A percentile compares a stretch with the other conserved stretches of the same genome.
Evolutionary conservation across 1,140 invertebrate genomes (phyloP).

Genomic region (Carcinoscorpius rotundicauda): DNA sequence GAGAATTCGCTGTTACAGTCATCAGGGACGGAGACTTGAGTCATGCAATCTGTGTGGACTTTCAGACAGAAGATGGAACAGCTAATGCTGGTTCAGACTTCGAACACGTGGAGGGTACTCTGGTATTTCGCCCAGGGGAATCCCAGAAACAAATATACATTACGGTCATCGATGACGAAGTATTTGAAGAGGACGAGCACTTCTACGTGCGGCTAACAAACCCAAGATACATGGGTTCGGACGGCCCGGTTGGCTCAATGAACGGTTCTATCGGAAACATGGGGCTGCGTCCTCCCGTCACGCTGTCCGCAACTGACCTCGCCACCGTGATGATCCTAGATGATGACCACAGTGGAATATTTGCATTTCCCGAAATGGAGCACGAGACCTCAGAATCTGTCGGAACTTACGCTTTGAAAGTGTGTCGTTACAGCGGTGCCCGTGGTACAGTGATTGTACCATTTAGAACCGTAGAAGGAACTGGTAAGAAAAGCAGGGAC

Average conservation of each 20-base stretch:
- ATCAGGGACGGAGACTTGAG: conserved; percentile 66
- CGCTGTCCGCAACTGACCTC: conserved; percentile 60
- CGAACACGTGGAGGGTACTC: conserved; percentile 65
- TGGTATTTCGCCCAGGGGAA: conserved; percentile 80
- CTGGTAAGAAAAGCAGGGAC: conserved; percentile 77
- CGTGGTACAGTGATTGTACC: conserved; percentile 77
- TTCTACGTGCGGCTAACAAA: conserved; percentile 58
- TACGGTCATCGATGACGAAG: conserved; percentile 94
- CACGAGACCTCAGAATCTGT: conserved; percentile 81
- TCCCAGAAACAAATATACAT: conserved; percentile 82
- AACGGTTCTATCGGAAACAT: conserved; percentile 7
- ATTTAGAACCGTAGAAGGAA: conserved; percentile 82
- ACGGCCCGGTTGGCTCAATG: too few species aligned
- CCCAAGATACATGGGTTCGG: conserved; percentile 10
- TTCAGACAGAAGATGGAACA: conserved; percentile 90
- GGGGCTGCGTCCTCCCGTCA: conserved; percentile 11
- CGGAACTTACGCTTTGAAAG: conserved; percentile 65
- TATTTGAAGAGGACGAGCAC: conserved; percentile 98
- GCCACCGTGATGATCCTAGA: conserved; percentile 96
- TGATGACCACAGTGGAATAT: conserved; percentile 95
- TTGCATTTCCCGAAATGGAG: conserved; percentile 73
- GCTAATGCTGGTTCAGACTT: conserved; percentile 94
- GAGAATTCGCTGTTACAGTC: conserved; percentile 80
- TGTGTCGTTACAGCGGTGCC: conserved; percentile 67
- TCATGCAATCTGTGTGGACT: conserved; percentile 54